A percentile compares a stretch with the other conserved stretches of the same genome.
Evolutionary conservation across 2,888 invertebrate species (phyloP).

Genomic region (Chesias legatella): DNA sequence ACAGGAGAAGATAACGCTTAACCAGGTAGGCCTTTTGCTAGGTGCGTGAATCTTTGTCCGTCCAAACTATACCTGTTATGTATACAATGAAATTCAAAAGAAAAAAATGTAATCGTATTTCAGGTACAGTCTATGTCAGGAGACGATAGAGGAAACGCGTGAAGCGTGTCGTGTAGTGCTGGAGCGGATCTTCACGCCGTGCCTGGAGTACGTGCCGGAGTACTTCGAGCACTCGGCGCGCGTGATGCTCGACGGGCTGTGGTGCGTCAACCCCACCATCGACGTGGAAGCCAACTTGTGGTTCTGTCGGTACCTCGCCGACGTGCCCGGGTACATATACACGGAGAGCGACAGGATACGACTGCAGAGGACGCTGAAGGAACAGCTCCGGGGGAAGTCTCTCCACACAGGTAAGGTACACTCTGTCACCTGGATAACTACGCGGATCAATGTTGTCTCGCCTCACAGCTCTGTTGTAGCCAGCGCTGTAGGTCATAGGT

Average conservation of each 20-base stretch:
- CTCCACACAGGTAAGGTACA: conserved; percentile 49
- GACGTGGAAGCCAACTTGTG: conserved; percentile 73
- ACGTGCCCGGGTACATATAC: conserved; percentile 79
- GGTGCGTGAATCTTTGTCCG: too few species aligned
- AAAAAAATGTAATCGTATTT: conserved; percentile 1
- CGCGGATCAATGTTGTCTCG: too few species aligned
- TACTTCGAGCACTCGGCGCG: conserved; percentile 84
- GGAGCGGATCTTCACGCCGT: conserved; percentile 82
- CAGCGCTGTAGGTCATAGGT: too few species aligned
- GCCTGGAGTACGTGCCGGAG: conserved; percentile 78
- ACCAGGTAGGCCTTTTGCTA: too few species aligned
- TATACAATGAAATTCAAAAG: background rate
- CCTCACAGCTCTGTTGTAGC: too few species aligned
- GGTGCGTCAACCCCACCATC: conserved; percentile 84
- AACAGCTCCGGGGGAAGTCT: conserved; percentile 49
- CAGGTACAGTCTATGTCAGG: conserved; percentile 86
- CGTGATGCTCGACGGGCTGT: conserved; percentile 84
- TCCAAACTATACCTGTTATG: too few species aligned
- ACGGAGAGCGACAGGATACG: conserved; percentile 52
- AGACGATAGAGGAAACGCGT: conserved; percentile 82
- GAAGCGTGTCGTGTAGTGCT: conserved; percentile 80
- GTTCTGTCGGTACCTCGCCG: conserved; percentile 76
- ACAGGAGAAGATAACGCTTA: too few species aligned
- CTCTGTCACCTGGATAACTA: too few species aligned
- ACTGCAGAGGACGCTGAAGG: conserved; percentile 43